Conservation (phyloP, 2,797 vertebrate species). For the Phyllotis vaccarum region DNA sequence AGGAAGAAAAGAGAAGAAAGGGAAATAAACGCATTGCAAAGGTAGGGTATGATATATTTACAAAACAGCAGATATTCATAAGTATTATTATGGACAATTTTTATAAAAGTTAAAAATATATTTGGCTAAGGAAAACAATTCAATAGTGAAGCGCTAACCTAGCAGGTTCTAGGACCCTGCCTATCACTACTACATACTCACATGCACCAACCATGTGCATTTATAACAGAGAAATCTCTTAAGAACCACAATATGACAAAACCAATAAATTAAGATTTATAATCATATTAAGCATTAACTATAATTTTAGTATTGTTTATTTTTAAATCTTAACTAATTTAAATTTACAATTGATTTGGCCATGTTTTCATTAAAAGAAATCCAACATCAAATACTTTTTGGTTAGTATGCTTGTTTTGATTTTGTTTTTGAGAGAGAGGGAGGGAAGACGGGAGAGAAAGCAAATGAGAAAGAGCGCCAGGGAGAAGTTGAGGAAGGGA, state of each 20-base stretch:
- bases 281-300: background rate
- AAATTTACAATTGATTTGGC: background rate
- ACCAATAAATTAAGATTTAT: background rate
- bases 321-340: background rate
- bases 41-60: background rate
- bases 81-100: background rate
- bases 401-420: background rate
- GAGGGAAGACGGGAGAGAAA: background rate
- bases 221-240: background rate
- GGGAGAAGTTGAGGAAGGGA: background rate
- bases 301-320: no score
- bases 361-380: background rate
- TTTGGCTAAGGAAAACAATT: background rate
- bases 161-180: background rate
- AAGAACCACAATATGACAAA: background rate
- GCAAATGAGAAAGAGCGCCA: background rate
- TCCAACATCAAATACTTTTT: background rate
- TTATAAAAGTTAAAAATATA: background rate
- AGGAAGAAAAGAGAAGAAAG: background rate
- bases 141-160: no score
- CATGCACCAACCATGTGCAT: background rate
- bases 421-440: background rate
- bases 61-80: conserved; percentile 2
- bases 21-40: background rate
- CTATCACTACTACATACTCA: background rate